A percentile compares a stretch with the other conserved stretches of the same genome.
Evolutionary conservation across 2,888 invertebrate genomes (phyloP).

Genomic region (Cheilosia impressa): DNA sequence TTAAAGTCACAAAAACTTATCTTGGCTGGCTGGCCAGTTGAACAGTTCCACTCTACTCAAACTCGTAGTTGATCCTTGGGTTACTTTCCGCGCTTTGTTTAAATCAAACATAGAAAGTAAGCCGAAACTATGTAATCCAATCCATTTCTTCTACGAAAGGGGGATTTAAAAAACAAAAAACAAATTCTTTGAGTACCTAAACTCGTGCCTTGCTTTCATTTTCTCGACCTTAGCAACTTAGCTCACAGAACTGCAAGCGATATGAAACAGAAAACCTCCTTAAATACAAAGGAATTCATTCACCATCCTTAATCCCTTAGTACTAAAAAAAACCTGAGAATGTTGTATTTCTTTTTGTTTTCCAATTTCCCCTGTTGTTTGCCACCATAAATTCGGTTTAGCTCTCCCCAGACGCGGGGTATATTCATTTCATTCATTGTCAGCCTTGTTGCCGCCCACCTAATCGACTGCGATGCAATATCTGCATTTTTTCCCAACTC

Average conservation of each 20-base stretch:
- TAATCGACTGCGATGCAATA: conserved; percentile 61
- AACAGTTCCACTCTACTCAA: not conserved
- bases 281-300: conserved; percentile 45
- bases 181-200: conserved; percentile 11
- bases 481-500: conserved; percentile 33
- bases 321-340: conserved; percentile 4
- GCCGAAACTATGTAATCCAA: not conserved
- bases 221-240: not conserved
- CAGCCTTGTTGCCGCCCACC: conserved; percentile 16
- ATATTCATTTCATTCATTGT: not conserved
- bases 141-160: not conserved
- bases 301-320: conserved; percentile 25
- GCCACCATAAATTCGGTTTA: conserved; percentile 13
- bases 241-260: conserved; percentile 30
- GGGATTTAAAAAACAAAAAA: not conserved
- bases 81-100: not conserved
- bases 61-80: not conserved
- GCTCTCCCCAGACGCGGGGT: not conserved
- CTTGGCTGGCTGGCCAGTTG: no score
- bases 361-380: conserved; percentile 18
- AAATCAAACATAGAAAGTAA: not conserved
- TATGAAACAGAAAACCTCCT: conserved; percentile 1
- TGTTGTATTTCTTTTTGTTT: conserved; percentile 21
- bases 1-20: no score
- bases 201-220: not conserved